Conservation (phyloP, 1,140 invertebrate species). For the Asobara japonica region DNA sequence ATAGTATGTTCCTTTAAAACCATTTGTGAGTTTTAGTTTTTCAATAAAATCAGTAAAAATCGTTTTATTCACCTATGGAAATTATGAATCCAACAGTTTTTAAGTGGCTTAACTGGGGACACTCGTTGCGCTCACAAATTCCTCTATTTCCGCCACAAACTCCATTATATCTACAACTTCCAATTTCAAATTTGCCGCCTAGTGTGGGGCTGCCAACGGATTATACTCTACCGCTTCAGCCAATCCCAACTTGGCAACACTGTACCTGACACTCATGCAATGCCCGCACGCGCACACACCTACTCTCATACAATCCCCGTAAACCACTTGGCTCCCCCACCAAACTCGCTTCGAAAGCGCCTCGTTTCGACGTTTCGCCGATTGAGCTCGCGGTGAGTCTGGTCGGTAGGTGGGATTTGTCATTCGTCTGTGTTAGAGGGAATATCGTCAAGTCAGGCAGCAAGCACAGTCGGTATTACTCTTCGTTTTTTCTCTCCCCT, state of each 20-base stretch:
- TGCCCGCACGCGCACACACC: neutral
- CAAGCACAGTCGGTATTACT: neutral
- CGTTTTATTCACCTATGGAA: no score
- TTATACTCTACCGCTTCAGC: constrained; percentile 38
- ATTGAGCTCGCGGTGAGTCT: neutral
- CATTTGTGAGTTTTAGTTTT: no score
- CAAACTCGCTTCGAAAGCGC: neutral
- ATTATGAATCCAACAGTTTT: no score
- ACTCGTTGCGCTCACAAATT: no score
- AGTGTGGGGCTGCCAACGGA: no score
- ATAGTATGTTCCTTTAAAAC: no score
- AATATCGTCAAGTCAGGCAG: neutral
- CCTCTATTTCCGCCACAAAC: no score
- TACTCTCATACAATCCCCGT: constrained; percentile 34
- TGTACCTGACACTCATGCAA: neutral
- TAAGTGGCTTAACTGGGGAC: no score
- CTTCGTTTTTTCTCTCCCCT: neutral
- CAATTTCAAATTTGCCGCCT: no score
- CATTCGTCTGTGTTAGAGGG: neutral
- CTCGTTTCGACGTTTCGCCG: neutral
- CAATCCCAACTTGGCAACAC: neutral
- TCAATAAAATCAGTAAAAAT: no score
- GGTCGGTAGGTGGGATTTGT: no score
- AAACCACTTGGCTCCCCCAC: neutral
- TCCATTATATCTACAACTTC: no score